Conservation (phyloP, 2,888 invertebrate genomes). For the Timandra comae region DNA sequence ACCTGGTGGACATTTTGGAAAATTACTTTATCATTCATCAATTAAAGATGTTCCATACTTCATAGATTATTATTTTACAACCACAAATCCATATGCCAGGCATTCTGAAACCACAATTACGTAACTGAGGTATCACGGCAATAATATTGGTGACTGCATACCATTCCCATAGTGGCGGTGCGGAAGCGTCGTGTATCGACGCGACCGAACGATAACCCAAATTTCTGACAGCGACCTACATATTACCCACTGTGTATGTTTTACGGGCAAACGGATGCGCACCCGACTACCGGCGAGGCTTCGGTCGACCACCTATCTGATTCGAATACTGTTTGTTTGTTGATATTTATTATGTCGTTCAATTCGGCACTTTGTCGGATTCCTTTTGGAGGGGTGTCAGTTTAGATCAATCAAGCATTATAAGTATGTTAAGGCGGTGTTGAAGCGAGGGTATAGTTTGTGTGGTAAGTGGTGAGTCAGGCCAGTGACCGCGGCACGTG, state of each 20-base stretch:
- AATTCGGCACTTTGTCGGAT: slow-evolving; percentile 14
- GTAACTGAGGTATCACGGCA: slow-evolving; percentile 42
- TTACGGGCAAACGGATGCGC: slow-evolving; percentile 49
- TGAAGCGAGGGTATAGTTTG: slow-evolving; percentile 23
- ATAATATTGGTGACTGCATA: slow-evolving; percentile 57
- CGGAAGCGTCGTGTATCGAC: slow-evolving; percentile 70
- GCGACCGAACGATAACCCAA: slow-evolving; percentile 71
- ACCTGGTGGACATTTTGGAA: slow-evolving; percentile 1
- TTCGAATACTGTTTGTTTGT: slow-evolving; percentile 34
- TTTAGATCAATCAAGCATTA: slow-evolving; percentile 20
- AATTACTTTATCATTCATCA: too few relatives aligned
- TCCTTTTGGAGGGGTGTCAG: slow-evolving; percentile 14
- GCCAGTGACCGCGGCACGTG: slow-evolving; percentile 75
- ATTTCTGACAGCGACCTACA: slow-evolving; percentile 71
- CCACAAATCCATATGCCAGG: slow-evolving; percentile 32
- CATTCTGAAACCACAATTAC: slow-evolving; percentile 41
- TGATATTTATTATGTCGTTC: slow-evolving; percentile 29
- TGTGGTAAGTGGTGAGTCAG: slow-evolving; percentile 41
- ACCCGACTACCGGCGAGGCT: slow-evolving; percentile 38
- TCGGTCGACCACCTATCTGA: slow-evolving; percentile 30
- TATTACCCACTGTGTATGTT: slow-evolving; percentile 50
- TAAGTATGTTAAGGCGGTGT: too few relatives aligned
- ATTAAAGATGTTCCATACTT: too few relatives aligned
- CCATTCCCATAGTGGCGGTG: slow-evolving; percentile 52
- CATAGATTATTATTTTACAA: too few relatives aligned